Evolutionary conservation across 2,797 vertebrate genomes (phyloP).

Genomic region (Lerista edwardsae): DNA sequence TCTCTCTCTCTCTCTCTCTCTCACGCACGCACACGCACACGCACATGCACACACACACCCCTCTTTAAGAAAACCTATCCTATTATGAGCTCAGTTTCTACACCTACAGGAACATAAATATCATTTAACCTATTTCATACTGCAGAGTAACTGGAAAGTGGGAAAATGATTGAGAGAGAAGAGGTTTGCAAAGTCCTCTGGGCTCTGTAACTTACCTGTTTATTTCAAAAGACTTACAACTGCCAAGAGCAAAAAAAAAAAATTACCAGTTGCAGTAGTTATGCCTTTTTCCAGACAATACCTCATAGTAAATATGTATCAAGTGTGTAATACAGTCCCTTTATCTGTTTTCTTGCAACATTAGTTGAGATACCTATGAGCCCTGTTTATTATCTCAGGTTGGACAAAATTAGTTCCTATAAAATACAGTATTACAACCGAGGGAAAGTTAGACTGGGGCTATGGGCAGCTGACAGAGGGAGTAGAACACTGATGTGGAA

Average conservation of each 20-base stretch:
- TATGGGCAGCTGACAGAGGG: neutral
- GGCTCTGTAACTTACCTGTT: conserved; percentile 58
- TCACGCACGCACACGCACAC: neutral
- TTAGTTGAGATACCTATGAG: neutral
- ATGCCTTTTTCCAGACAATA: conserved; percentile 49
- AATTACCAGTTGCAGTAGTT: conserved; percentile 45
- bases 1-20: neutral
- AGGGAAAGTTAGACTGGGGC: neutral
- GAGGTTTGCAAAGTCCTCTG: conserved; percentile 52
- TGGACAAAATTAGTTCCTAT: neutral
- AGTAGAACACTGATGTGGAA: neutral
- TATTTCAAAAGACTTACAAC: conserved; percentile 60
- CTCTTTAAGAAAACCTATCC: conserved; percentile 37
- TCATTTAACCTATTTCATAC: conserved; percentile 56
- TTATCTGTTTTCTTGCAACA: fast-evolving
- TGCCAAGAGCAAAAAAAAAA: conserved; percentile 53
- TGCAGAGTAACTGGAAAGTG: conserved; percentile 52
- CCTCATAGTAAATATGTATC: conserved; percentile 51
- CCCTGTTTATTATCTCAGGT: neutral
- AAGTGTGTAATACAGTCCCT: neutral
- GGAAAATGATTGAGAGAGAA: conserved; percentile 64
- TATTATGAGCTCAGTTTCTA: conserved; percentile 52
- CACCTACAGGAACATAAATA: conserved; percentile 54
- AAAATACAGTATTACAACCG: neutral
- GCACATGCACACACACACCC: neutral